Evolutionary conservation across 2,113 vertebrate species (phyloP), one percentile per base, ranked within the genome.

Genomic region (Malurus alboscapulatus): DNA sequence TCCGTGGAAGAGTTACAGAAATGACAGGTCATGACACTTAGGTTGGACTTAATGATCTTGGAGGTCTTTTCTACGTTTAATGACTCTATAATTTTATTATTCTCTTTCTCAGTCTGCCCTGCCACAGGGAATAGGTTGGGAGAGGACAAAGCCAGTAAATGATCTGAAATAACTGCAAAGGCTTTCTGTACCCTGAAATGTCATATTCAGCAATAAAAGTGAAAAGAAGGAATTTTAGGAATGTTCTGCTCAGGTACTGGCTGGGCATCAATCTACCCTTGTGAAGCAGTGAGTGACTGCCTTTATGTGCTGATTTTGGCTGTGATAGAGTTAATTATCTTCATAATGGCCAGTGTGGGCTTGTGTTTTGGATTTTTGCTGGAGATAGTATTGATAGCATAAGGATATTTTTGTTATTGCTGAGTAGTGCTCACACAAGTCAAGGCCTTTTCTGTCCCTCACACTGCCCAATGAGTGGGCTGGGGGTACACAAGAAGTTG

Each of bases 111-210:
- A 27, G 11, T 34, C 15, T 58, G 15, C 8, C 14, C 10, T 45
- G 8, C 7, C 7, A 7, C 34, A 76, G 6, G 12, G 34, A 51
- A 40, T 7, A 27, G 4, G 1, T 30, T 73, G 7, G 7, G 27
- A 62, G 19, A 24, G 4, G 4, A 55, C 6, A 45, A 27, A 80
- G 9, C 4, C 2, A 38, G 10, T 51, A 66, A 59, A 21, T 48
- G 8, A 48, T 29, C n/a, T 24, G 9, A 84, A 57, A 36, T 42
- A 59, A 32, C 24, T 30, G 5, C 36, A 42, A 26, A 75, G 19
- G 10, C 57, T 14, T 26, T 71, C 2, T 14, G 32, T 50, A n/a
- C 16, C 9, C 32, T 61, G 5, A 11, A 74, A 69, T 0, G 0
- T 29, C 15, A 65, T 26, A 8, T 9, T 59, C 29, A 53, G 7